Base-by-base conservation (phyloP, 2,888 invertebrate species). In the Charanyca ferruginea region DNA sequence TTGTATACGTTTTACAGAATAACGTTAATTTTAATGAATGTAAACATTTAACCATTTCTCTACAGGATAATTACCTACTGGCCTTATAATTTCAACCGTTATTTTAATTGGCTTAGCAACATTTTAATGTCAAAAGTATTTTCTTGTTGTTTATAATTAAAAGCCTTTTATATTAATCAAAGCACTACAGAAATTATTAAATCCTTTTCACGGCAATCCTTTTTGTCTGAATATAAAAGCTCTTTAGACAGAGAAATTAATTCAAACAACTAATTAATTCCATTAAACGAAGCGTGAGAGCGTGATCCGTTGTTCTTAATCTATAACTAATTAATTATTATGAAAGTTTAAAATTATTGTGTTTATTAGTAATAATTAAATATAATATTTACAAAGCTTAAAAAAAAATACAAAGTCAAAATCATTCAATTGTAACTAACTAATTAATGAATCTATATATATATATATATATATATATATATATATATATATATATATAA, bases 111-210 rank as follows among this genome's bases (percentile, higher is more conserved):
- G 7, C 5, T 28, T n/a, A 3, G 9, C 3, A 45, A 47, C 0
- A 22, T 16, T 47, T 45, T 0, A 23, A 20, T 11, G 8, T 16
- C 23, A 35, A 16, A 45, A 38, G 3, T 53, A 16, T 45, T 45
- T 68, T 47, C 38, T 66, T 20, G 16, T 32, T 18, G 6, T 59
- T 0, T 11, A 1, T 41, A 66, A 32, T 47, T 45, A 11, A 45
- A 32, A n/a, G 0, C 2, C 5, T 28, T 28, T 45, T 32, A 16
- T 47, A 23, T 47, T 20, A 32, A 25, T 32, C 5, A 11, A 32
- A 41, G 5, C 11, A 16, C 1, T 41, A 13, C 0, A 13, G 8
- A 68, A 68, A 22, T 38, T 2, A 35, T n/a, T 11, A 4, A 35
- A 23, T 45, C 11, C 3, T 28, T 44, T 32, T 45, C 45, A 35